A percentile compares a stretch with the other conserved stretches of the same genome.
These are phyloP conservation scores for Brenthis ino DNA, from an alignment of 2,888 invertebrate genomes.

Conservation along the genomic window DNA sequence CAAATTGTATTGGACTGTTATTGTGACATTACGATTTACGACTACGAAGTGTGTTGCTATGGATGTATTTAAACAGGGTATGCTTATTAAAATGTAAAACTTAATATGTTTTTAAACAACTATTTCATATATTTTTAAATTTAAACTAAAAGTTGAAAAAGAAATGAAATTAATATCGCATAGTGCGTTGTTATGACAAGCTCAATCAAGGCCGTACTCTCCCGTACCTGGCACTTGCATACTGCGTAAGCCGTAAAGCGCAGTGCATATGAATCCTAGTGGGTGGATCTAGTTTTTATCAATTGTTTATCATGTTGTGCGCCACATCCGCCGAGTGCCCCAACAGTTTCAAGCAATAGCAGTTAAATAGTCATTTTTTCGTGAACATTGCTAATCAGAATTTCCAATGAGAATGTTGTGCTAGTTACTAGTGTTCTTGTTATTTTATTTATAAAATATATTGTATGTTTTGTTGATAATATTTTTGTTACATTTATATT, in stretches of 20 bases:
- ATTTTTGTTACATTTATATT: no score
- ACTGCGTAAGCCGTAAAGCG: slow-evolving; percentile 43
- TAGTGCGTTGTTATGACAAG: slow-evolving; percentile 51
- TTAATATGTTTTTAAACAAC: no score
- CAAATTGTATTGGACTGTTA: slow-evolving; percentile 33
- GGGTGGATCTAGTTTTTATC: slow-evolving; percentile 68
- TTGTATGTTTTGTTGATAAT: no score
- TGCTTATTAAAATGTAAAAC: slow-evolving; percentile 27
- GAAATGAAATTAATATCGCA: slow-evolving; percentile 17
- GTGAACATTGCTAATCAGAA: slow-evolving; percentile 19
- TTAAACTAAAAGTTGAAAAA: not conserved
- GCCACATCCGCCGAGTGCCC: slow-evolving; percentile 34
- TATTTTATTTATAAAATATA: no score
- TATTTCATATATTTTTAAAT: not conserved
- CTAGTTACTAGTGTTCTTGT: no score
- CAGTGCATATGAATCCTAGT: slow-evolving; percentile 54
- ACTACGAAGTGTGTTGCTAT: slow-evolving; percentile 43
- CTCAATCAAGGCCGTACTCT: slow-evolving; percentile 72
- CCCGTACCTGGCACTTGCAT: slow-evolving; percentile 69
- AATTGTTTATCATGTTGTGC: slow-evolving; percentile 51
- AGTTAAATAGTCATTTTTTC: slow-evolving; percentile 27
- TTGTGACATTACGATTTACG: slow-evolving; percentile 36
- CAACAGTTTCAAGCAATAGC: slow-evolving; percentile 28
- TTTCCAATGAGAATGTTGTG: slow-evolving; percentile 12
- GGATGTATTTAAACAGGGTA: slow-evolving; percentile 66